Evolutionary conservation across 2,113 vertebrate genomes (phyloP), one percentile per base, ranked within the genome.

Genomic region (Mormyrus lacerda): DNA sequence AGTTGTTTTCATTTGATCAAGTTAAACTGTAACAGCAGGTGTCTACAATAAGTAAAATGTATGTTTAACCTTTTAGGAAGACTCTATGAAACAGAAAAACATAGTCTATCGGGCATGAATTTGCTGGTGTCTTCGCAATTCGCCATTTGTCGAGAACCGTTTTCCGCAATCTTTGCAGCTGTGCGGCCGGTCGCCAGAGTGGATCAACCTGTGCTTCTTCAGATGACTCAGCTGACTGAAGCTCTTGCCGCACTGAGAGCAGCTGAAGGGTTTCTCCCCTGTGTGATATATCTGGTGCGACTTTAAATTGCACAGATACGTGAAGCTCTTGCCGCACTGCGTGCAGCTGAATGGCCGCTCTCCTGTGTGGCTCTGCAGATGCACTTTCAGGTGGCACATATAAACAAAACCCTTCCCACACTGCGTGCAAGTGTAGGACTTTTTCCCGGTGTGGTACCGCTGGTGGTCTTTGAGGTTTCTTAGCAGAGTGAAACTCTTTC

Each of bases 311-410:
- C 88, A 89, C 51, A 89, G 79, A 79, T 89, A 89, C 4, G 88
- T 89, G 31, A 89, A 89, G 44, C 73, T 89, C 79, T 89, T 89
- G 17, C 88, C 88, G 1, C 88, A 89, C 76, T 84, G 88, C 13
- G 76, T 19, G 51, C 88, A 89, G 88, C 76, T 89, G 31, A 84
- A 89, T 0, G 88, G 88, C 24, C 79, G 85, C 79, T 89, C 76
- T 13, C 88, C 88, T 3, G 88, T 89, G 39, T 91, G 91, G 58
- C 47, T 87, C 48, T 92, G 88, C 91, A 90, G 48, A 84, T 93
- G 91, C 50, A 90, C 91, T 83, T 90, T 92, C 15, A 92, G 90
- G 73, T 92, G 92, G 10, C 90, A 89, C 86, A 91, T 79, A 61
- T 90, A 90, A 48, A 53, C 84, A 27, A 90, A 91, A 35, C 92